Base-by-base conservation (phyloP, 2,797 vertebrate species). In the Lagodon rhomboides region DNA sequence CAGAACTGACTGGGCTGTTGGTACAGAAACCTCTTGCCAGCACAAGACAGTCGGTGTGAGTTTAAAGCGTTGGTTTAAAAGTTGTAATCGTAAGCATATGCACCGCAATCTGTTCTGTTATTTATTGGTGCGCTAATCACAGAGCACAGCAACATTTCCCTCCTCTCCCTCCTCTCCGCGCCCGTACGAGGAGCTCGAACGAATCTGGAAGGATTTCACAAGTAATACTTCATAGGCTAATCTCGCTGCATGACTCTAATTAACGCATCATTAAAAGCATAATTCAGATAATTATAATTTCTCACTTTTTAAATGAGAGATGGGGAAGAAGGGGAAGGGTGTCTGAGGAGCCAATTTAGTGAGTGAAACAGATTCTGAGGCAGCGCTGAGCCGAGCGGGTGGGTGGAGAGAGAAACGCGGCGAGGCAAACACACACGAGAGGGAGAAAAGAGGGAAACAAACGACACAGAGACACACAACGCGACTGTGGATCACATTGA, bases 191-290 rank as follows among this genome's bases (percentile, higher is more conserved):
- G 22, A 87, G 79, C 89, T 88, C 79, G 25, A 23, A 84, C 12
- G 85, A 93, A 90, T 94, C 94, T 95, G 95, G 92, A 95, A 95
- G 91, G 94, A 95, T 92, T 96, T 95, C 94, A 94, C 95, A 91
- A 94, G 93, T 96, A 95, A 95, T 95, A 95, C 95, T 95, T 95
- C 95, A 95, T 95, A 92, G 94, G 92, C 94, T 96, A 95, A 96
- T 96, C 96, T 96, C 95, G 94, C 95, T 94, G 91, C 95, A 94
- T 94, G 96, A 96, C 95, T 96, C 96, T 96, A 96, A 97, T 97
- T 97, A 96, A 96, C 95, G 95, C 95, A 95, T 97, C 95, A 97
- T 96, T 97, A 96, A 97, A 96, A 96, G 93, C 96, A 96, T 96
- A 96, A 96, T 97, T 96, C 95, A 94, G 94, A 96, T 96, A 95